These are phyloP conservation scores for Conger conger DNA, from an alignment of 2,113 vertebrate genomes.

Conservation along the genomic window DNA sequence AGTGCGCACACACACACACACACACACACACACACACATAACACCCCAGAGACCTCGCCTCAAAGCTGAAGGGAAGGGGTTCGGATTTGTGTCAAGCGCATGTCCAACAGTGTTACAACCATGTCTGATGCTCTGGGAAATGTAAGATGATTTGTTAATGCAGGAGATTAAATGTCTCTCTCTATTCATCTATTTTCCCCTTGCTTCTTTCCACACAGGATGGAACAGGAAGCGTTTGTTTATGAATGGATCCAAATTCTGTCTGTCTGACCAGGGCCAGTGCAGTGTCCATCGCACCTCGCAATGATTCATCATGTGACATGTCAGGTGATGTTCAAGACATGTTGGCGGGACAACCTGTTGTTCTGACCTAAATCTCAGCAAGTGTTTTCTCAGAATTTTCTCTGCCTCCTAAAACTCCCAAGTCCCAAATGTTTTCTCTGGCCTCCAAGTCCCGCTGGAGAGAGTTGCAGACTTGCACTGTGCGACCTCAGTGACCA, in stretches of 20 bases:
- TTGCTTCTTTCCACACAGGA: neutral
- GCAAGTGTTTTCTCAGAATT: no score
- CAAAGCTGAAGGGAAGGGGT: neutral
- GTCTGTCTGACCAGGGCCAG: neutral
- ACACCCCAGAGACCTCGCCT: neutral
- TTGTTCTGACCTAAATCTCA: no score
- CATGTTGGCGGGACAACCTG: no score
- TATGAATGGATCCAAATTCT: neutral
- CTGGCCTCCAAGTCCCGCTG: no score
- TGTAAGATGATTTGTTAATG: slow-evolving; percentile 7
- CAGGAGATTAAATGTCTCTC: neutral
- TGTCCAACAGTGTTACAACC: neutral
- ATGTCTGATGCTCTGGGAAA: neutral
- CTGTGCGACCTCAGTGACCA: neutral
- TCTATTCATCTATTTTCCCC: neutral
- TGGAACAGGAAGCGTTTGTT: neutral
- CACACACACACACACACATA: neutral
- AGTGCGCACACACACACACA: neutral
- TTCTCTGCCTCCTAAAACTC: no score
- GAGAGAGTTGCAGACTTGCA: neutral
- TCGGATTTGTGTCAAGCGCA: neutral
- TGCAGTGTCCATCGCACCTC: neutral
- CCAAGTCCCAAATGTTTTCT: no score
- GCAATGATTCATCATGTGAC: neutral
- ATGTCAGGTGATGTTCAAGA: neutral